A percentile compares a stretch with the other conserved stretches of the same genome.
Conservation (phyloP, 2,888 invertebrate genomes). For the Cantharis nigra region DNA sequence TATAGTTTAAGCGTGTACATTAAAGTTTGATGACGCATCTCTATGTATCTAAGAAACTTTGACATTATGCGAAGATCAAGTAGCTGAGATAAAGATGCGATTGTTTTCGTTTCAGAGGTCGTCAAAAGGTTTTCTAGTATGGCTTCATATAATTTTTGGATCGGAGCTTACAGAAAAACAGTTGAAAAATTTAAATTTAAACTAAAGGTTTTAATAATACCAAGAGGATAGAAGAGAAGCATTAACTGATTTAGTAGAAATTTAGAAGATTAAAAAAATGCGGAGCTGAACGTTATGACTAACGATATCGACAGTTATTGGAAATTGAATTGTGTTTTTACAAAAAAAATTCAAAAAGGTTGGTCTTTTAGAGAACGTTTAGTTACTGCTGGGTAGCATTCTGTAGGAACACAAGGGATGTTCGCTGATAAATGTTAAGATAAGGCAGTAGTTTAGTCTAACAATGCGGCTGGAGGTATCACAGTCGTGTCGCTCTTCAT, state of each 20-base stretch:
- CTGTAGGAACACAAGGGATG: conserved; percentile 37
- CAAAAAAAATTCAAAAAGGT: background rate
- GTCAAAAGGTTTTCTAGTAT: conserved; percentile 23
- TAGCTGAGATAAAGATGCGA: conserved; percentile 49
- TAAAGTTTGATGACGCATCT: conserved; percentile 23
- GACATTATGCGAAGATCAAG: conserved; percentile 49
- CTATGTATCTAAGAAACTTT: conserved; percentile 26
- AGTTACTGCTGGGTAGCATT: conserved; percentile 15
- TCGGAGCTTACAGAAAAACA: rapidly evolving
- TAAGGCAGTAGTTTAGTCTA: conserved; percentile 54
- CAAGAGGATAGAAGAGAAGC: background rate
- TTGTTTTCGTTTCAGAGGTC: conserved; percentile 44
- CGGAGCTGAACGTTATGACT: background rate
- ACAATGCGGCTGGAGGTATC: conserved; percentile 53
- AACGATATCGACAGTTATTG: background rate
- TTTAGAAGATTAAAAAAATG: no score
- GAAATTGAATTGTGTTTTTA: background rate
- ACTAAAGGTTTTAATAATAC: background rate
- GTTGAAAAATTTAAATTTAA: background rate
- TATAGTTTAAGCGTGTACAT: conserved; percentile 1
- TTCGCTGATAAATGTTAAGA: conserved; percentile 50
- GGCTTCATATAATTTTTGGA: background rate
- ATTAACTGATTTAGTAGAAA: background rate
- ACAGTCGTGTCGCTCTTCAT: conserved; percentile 51
- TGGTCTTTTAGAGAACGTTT: background rate